These are phyloP conservation scores for Didymodactylos carnosus DNA, from an alignment of 2,888 invertebrate species.

Conservation along the genomic window DNA sequence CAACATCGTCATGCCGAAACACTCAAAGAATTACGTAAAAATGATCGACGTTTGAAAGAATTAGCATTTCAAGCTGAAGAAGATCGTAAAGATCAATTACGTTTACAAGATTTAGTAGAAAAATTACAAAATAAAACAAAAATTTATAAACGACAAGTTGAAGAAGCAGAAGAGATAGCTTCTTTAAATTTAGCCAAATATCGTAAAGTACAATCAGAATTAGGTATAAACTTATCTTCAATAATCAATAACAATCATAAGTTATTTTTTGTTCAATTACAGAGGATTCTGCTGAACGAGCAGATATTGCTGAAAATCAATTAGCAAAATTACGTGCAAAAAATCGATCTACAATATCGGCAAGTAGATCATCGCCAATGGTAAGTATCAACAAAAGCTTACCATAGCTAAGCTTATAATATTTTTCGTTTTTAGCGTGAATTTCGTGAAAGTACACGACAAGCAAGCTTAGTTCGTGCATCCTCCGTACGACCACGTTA, in stretches of 20 bases:
- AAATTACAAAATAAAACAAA: constrained; percentile 94
- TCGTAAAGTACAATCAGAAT: constrained; percentile 37
- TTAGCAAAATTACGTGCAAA: constrained; percentile 36
- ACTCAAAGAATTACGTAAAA: constrained; percentile 91
- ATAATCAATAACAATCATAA: too few species aligned
- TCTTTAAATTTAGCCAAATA: constrained; percentile 38
- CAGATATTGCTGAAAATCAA: constrained; percentile 36
- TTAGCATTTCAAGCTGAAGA: constrained; percentile 88
- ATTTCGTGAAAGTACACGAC: background rate
- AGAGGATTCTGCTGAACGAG: constrained; percentile 39
- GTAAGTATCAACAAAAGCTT: background rate
- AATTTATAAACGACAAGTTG: constrained; percentile 99
- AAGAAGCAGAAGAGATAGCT: constrained; percentile 56
- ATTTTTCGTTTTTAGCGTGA: background rate
- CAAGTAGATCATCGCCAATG: background rate
- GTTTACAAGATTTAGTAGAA: constrained; percentile 96
- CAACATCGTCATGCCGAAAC: constrained; percentile 95
- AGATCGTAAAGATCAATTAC: constrained; percentile 98
- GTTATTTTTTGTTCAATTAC: too few species aligned
- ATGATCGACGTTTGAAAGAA: constrained; percentile 86
- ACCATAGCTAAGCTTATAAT: background rate
- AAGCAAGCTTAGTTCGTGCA: background rate
- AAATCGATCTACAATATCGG: constrained; percentile 16
- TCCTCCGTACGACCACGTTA: background rate
- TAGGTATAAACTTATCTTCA: too few species aligned